Base-by-base conservation (phyloP, 1,140 invertebrate species). In the Drosophila setifemur region DNA sequence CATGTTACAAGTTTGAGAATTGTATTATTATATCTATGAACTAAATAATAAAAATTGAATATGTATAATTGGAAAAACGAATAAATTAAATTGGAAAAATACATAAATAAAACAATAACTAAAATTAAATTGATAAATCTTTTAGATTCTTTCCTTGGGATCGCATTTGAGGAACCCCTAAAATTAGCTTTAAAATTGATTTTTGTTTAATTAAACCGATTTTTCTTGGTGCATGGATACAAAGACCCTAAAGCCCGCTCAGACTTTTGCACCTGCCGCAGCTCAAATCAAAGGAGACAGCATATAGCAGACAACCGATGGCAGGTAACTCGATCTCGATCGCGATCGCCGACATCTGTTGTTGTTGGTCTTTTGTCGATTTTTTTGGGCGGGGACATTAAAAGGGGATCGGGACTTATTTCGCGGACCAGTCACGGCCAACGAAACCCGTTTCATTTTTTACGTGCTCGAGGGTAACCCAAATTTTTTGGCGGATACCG, bases 321-420 rank as follows among this genome's bases (percentile, higher is more conserved):
- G 43, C 74, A 82, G 79, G 78, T 83, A 79, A 83, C 39, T 70
- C 70, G 71, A 83, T 85, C 39, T 70, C 70, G 71, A 83, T 85
- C 73, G 33, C 67, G 55, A 70, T 45, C 57, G 44, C 49, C 69
- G 74, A 78, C 79, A 83, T 83, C 74, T 82, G 78, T 69, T 85
- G 52, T 70, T 82, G 78, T 61, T 69, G 53, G 48, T 14, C 39
- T 57, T 26, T 43, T 35, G 9, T 2, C 16, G 12, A 37, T 45
- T 67, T 52, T 54, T 66, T 16, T 31, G n/a, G 33, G 14, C n/a
- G n/a, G n/a, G n/a, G n/a, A n/a, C n/a, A n/a, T n/a, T n/a, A n/a
- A n/a, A n/a, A 29, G 26, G 26, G 42, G 43, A 57, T 28, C 18
- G 64, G 37, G 18, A 12, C 44, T 48, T 44, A 39, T 29, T 48